Evolutionary conservation across 92 coral and sea anemone genomes (phyloP).

Genomic region (Phymanthus crucifer): DNA sequence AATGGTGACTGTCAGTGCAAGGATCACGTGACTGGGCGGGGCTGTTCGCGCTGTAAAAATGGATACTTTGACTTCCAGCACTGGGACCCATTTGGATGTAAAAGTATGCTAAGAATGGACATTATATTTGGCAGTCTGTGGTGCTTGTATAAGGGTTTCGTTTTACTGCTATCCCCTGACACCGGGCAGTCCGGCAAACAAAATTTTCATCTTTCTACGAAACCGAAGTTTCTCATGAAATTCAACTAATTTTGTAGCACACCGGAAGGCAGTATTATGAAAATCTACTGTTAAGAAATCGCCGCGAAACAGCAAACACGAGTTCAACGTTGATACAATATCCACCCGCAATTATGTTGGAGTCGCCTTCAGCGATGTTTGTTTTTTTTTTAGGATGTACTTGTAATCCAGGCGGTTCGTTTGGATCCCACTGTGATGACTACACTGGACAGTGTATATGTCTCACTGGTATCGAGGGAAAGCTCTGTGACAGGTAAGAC

Average conservation of each 20-base stretch:
- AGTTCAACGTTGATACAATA: too few species aligned
- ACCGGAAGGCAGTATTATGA: too few species aligned
- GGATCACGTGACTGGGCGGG: constrained; percentile 78
- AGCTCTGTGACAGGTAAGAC: constrained; percentile 72
- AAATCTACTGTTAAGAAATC: too few species aligned
- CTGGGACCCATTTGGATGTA: constrained; percentile 80
- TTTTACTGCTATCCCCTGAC: too few species aligned
- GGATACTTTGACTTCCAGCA: constrained; percentile 65
- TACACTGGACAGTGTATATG: constrained; percentile 77
- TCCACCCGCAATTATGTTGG: too few species aligned
- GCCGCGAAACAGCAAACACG: too few species aligned
- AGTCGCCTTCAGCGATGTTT: rapidly evolving
- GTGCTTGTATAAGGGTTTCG: too few species aligned
- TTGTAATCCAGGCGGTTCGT: constrained; percentile 85
- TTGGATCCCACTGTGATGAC: constrained; percentile 60
- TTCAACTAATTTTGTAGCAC: too few species aligned
- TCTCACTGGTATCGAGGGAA: constrained; percentile 70
- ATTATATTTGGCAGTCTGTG: neutral
- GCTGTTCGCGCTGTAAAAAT: constrained; percentile 69
- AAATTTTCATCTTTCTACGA: too few species aligned
- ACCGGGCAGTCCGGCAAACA: too few species aligned
- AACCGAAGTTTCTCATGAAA: too few species aligned
- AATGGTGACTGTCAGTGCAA: constrained; percentile 87
- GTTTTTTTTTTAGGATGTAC: constrained; percentile 61
- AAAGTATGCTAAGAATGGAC: constrained; percentile 56